Evolutionary conservation across 2,113 vertebrate genomes (phyloP), one percentile per base, ranked within the genome.

Genomic region (Psophia crepitans): DNA sequence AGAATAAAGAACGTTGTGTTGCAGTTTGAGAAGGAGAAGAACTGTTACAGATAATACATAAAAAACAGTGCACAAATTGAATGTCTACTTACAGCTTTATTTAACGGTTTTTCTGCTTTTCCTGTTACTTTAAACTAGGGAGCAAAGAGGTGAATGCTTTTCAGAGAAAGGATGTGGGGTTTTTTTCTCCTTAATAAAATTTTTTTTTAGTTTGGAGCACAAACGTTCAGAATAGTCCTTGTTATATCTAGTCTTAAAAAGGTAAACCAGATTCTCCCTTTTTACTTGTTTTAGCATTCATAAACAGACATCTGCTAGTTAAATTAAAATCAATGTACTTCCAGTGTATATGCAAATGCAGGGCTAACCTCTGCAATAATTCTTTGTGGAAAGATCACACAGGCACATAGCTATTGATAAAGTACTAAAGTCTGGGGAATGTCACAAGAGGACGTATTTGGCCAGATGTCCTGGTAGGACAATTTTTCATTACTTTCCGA

Each of bases 401-500:
- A 27, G 23, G 27, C 6, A 83, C 83, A 77, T 37, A 53, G 24
- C 12, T 60, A 65, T 19, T 48, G 11, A 71, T 54, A 60, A 70
- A 75, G n/a, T n/a, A n/a, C n/a, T 46, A 43, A 79, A 66, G 28
- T 5, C 21, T 14, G 21, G 4, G 1, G 2, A 28, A 48, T 39
- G 16, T 8, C 30, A 60, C 5, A 18, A 37, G 30, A 61, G 24
- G 13, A 30, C 1, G 0, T 70, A 44, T 57, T 82, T 88, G 28
- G 5, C 8, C 3, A 22, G 10, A 24, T 24, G 41, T 20, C 20
- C 12, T 1, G 0, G 21, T 2, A 49, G 37, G 19, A 35, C 23
- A 46, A 35, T 53, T 77, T 80, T 86, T 58, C 22, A n/a, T 18
- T 12, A n/a, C 39, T 12, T 82, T 87, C 37, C 63, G 51, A 82